phyloP scores from a whole-genome alignment of 2,113 vertebrate genomes.

The Eretmochelys imbricata region DNA sequence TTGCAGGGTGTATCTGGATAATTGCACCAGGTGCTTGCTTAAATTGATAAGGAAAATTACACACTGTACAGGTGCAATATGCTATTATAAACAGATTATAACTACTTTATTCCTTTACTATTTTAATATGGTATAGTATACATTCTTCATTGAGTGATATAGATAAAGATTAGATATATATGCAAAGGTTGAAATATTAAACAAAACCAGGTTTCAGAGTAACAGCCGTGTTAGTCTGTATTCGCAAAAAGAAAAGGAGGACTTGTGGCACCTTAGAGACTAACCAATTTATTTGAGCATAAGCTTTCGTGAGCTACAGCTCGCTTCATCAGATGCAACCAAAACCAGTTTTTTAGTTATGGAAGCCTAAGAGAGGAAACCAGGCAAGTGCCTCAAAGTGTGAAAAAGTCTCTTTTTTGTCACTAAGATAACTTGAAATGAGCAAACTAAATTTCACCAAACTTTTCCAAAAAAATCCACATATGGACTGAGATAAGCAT shows the following conservation, averaged over 20 bases:
- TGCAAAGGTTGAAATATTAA: conserved; percentile 29
- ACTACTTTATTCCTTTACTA: conserved; percentile 57
- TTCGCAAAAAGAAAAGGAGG: no score
- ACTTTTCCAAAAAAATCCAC: conserved; percentile 9
- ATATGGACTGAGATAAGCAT: neutral
- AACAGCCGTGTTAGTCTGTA: no score
- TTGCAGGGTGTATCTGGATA: conserved; percentile 75
- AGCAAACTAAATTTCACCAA: conserved; percentile 4
- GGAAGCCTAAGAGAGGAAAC: conserved; percentile 23
- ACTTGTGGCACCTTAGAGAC: no score
- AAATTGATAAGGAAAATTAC: conserved; percentile 74
- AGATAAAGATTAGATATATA: neutral
- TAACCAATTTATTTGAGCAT: no score
- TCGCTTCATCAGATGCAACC: neutral
- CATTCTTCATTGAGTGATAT: conserved; percentile 29
- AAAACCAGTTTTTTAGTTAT: conserved; percentile 17
- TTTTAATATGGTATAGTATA: conserved; percentile 48
- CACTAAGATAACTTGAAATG: neutral
- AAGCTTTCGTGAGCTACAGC: no score
- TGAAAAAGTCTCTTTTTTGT: neutral
- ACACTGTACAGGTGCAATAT: conserved; percentile 64
- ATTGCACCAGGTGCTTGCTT: conserved; percentile 78
- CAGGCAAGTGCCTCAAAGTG: neutral
- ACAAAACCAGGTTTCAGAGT: neutral
- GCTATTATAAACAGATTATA: conserved; percentile 69